phyloP scores from a whole-genome alignment of 2,113 vertebrate genomes.

The Oncorhynchus masou region DNA sequence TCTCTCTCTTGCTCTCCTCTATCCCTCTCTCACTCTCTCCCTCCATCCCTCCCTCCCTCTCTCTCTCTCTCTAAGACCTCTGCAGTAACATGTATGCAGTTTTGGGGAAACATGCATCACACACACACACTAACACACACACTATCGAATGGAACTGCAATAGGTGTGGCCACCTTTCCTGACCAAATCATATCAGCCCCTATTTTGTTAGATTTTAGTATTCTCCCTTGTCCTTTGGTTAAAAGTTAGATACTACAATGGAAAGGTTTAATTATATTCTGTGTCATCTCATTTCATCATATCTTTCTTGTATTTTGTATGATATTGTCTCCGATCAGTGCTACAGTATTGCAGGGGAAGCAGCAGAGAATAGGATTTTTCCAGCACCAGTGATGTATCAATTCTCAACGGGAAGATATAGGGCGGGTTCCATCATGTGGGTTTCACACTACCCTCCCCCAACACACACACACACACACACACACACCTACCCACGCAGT shows the following conservation, averaged over 20 bases:
- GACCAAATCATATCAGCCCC: not conserved
- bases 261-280: not conserved
- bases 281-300: not conserved
- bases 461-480: not conserved
- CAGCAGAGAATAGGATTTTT: not conserved
- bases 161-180: not conserved
- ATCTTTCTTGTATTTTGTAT: not conserved
- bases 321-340: not conserved
- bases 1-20: not conserved
- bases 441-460: not conserved
- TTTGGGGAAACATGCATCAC: not conserved
- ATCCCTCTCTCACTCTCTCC: too few relatives aligned
- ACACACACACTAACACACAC: not conserved
- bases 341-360: slow-evolving; percentile 6
- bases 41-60: too few relatives aligned
- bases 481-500: not conserved
- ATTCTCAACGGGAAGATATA: not conserved
- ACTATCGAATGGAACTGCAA: not conserved
- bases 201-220: not conserved
- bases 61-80: not conserved
- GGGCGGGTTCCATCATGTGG: too few relatives aligned
- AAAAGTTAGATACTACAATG: not conserved
- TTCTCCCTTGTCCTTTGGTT: not conserved
- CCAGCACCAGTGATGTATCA: not conserved
- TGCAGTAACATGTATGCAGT: slow-evolving; percentile 34